Conservation (phyloP, 2,797 vertebrate species). For the Chrosomus eos region DNA sequence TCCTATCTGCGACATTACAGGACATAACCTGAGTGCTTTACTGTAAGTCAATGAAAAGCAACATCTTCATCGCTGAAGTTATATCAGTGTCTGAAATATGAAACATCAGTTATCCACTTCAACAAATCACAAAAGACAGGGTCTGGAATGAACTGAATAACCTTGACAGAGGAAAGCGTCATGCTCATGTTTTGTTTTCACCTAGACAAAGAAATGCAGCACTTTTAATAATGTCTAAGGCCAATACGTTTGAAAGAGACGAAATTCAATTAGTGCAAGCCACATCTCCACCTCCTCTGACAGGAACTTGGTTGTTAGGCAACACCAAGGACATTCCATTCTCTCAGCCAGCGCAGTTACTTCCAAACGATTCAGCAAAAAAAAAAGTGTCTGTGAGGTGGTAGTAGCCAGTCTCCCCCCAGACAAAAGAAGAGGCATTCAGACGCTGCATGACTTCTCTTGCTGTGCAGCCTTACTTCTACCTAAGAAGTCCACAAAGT, state of each 20-base stretch:
- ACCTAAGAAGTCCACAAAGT: conserved; percentile 18
- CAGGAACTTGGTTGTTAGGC: conserved; percentile 73
- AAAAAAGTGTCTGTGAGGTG: conserved; percentile 46
- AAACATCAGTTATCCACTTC: conserved; percentile 28
- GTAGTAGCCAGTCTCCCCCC: conserved; percentile 21
- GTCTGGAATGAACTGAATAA: conserved; percentile 26
- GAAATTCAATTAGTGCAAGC: conserved; percentile 71
- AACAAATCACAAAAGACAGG: conserved; percentile 38
- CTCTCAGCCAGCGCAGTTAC: conserved; percentile 56
- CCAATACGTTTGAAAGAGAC: conserved; percentile 61
- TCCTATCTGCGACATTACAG: conserved; percentile 15
- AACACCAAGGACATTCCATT: conserved; percentile 78
- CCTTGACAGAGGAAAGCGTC: conserved; percentile 56
- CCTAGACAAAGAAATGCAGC: conserved; percentile 37
- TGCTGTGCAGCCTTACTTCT: conserved; percentile 37
- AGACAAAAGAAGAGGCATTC: conserved; percentile 50
- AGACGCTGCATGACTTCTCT: conserved; percentile 26
- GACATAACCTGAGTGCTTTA: conserved; percentile 14
- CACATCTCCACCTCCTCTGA: conserved; percentile 52
- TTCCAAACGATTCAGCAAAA: conserved; percentile 64
- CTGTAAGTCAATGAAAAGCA: conserved; percentile 1
- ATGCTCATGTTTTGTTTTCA: conserved; percentile 52
- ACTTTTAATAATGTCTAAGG: conserved; percentile 54
- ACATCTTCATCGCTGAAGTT: conserved; percentile 24
- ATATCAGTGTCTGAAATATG: conserved; percentile 27